Base-by-base conservation (phyloP, 2,797 vertebrate genomes). In the Erethizon dorsatum region DNA sequence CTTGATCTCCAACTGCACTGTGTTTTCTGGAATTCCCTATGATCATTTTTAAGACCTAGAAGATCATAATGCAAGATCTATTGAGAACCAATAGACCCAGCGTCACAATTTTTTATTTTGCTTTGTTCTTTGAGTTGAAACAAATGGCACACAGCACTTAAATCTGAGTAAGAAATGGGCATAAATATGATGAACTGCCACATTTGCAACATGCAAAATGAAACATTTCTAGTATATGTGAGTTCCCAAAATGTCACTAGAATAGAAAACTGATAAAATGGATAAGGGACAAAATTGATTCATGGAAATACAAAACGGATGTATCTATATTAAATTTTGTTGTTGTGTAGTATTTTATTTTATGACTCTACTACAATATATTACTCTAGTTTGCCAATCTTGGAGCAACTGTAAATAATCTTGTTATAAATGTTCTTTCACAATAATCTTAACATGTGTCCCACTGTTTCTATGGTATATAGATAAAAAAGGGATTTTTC, bases 1-100 rank as follows among this genome's bases (percentile, higher is more conserved):
- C 33, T 96, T 97, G 78, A 85, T 78, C 28, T 96, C 31, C 3
- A 45, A 90, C 65, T 93, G 20, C 3, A 93, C 95, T 96, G 77
- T 82, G 54, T 77, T 91, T 57, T 33, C 56, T 41, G 2, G 9
- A 97, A 82, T 92, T 85, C 71, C 41, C 73, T 96, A 8, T 61
- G 13, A 91, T 31, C 45, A 5, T 93, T 86, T 69, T 45, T 6
- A 83, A 79, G 89, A 86, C 14, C 26, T 82, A 54, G 57, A 10
- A 20, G 33, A 5, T 56, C 57, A 65, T 22, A 31, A 33, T 28
- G 3, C 26, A 26, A 86, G 56, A 69, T 77, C 14, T 82, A 9
- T 37, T 52, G 63, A 91, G 13, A 79, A 17, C 1, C 78, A 83
- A 9, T 8, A 14, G 41, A 47, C 69, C 45, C n/a, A 80, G 20